Percentiles rank a stretch among this genome's conserved stretches.
Conservation (phyloP, 2,113 vertebrate species). For the Chaetura pelagica region DNA sequence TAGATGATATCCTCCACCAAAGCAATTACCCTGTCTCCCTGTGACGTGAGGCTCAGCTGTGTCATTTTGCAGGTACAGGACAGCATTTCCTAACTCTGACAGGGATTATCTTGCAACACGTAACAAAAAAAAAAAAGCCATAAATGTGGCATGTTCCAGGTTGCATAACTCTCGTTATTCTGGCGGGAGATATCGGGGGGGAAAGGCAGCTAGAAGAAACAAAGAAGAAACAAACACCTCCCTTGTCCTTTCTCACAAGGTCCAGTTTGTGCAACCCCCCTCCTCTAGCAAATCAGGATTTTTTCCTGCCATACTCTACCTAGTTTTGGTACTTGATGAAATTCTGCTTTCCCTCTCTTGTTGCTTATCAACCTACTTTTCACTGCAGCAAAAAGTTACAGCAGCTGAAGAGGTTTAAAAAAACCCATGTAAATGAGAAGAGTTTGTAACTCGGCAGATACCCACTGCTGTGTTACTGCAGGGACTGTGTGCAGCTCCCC, state of each 20-base stretch:
- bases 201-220: not conserved
- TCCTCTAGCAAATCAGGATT: not conserved
- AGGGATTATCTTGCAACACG: not conserved
- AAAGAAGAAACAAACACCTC: not conserved
- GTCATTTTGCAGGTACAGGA: not conserved
- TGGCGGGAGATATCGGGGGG: not conserved
- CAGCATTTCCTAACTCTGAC: not conserved
- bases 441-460: not conserved
- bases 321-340: not conserved
- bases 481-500: not conserved
- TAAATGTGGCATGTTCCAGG: not conserved
- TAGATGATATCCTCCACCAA: not conserved
- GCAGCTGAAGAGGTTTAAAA: not conserved
- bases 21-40: not conserved
- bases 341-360: accelerated
- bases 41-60: not conserved
- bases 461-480: constrained; percentile 29
- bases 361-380: not conserved
- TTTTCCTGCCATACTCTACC: accelerated
- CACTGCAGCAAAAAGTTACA: not conserved
- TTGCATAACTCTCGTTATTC: not conserved
- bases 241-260: not conserved
- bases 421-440: not conserved
- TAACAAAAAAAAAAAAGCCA: no score
- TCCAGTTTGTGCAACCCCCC: no score